phyloP scores from a whole-genome alignment of 1,140 invertebrate species.

The Homalodisca vitripennis region DNA sequence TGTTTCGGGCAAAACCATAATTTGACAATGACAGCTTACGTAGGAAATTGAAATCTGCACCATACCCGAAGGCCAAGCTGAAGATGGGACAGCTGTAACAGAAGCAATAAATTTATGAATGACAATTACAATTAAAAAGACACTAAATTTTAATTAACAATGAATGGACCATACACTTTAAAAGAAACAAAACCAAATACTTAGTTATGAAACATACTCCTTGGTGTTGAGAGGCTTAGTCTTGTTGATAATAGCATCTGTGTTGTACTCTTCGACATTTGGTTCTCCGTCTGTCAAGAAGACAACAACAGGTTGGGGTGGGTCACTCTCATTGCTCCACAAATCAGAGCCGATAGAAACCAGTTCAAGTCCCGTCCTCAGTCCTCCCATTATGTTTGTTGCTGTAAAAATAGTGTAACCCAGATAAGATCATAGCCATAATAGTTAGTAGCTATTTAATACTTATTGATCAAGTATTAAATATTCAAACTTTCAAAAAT shows the following conservation, averaged over 20 bases:
- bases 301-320: constrained; percentile 62
- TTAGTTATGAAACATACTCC: too few relatives aligned
- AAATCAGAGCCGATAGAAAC: too few relatives aligned
- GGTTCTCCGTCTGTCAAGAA: constrained; percentile 76
- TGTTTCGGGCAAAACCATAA: constrained; percentile 64
- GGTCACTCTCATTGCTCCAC: too few relatives aligned
- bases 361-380: constrained; percentile 57
- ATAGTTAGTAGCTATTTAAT: neutral
- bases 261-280: constrained; percentile 58
- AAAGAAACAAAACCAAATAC: too few relatives aligned
- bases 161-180: too few relatives aligned
- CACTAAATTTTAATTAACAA: too few relatives aligned
- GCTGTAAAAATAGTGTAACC: constrained; percentile 46
- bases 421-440: neutral
- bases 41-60: constrained; percentile 64
- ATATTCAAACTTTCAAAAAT: too few relatives aligned
- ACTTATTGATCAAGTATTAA: neutral
- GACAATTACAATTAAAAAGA: too few relatives aligned
- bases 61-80: constrained; percentile 66
- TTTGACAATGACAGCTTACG: constrained; percentile 64
- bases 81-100: constrained; percentile 50
- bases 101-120: too few relatives aligned
- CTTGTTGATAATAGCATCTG: constrained; percentile 57
- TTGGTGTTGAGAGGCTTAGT: too few relatives aligned
- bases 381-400: constrained; percentile 64